Conservation (phyloP, 2,113 vertebrate species). For the Cyphomyrus discorhynchus region DNA sequence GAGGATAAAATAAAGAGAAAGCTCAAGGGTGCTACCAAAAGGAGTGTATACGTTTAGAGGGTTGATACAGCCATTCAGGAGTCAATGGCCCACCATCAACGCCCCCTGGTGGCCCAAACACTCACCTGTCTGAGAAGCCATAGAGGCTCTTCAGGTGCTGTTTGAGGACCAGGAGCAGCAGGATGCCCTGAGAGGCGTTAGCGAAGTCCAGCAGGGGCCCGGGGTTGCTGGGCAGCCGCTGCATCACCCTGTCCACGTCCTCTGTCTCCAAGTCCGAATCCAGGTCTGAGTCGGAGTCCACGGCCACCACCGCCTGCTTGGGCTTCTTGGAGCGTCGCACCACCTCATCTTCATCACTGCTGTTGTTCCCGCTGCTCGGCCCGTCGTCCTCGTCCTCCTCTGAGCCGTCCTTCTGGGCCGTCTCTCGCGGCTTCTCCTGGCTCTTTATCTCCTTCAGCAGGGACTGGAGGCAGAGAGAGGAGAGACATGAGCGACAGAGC, state of each 20-base stretch:
- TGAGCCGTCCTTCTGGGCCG: constrained; percentile 61
- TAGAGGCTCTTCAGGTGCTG: constrained; percentile 97
- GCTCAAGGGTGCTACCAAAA: background rate
- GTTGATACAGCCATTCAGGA: background rate
- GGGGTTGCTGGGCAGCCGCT: constrained; percentile 82
- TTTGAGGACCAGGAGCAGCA: constrained; percentile 90
- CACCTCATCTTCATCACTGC: constrained; percentile 67
- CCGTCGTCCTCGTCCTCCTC: constrained; percentile 58
- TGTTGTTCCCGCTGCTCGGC: constrained; percentile 49
- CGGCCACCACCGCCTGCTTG: constrained; percentile 63
- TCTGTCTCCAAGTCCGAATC: constrained; percentile 69
- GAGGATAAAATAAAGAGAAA: background rate
- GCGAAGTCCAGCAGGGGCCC: constrained; percentile 88
- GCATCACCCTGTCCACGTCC: constrained; percentile 85
- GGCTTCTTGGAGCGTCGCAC: constrained; percentile 67
- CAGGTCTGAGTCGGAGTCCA: constrained; percentile 73
- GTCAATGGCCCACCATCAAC: background rate
- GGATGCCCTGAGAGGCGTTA: constrained; percentile 94
- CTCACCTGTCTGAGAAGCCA: constrained; percentile 93
- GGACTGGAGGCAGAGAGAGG: constrained; percentile 54
- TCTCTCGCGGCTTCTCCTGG: constrained; percentile 48
- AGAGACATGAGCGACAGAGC: constrained; percentile 43
- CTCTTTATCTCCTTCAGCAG: constrained; percentile 69
- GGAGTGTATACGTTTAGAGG: background rate
- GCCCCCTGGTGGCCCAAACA: background rate